phyloP scores from a whole-genome alignment of 1,140 invertebrate species.

The Drosophila elegans region DNA sequence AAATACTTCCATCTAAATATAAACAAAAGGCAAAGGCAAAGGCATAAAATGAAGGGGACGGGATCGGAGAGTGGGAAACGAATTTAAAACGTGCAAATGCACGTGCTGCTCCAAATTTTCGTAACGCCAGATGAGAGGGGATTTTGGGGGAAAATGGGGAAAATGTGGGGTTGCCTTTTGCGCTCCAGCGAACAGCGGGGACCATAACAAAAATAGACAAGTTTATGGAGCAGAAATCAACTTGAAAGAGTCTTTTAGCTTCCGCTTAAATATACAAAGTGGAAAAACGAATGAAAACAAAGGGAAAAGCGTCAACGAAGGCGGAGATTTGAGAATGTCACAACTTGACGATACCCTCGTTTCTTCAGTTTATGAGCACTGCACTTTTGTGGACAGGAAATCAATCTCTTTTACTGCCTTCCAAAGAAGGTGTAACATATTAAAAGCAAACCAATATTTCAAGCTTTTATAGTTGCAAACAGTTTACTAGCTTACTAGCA shows the following conservation, averaged over 20 bases:
- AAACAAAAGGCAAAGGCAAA: slow-evolving; percentile 60
- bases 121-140: slow-evolving; percentile 28
- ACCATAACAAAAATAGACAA: slow-evolving; percentile 75
- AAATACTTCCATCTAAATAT: slow-evolving; percentile 79
- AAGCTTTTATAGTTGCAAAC: background rate
- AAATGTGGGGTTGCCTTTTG: slow-evolving; percentile 36
- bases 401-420: slow-evolving; percentile 4
- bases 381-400: slow-evolving; percentile 9
- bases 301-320: slow-evolving; percentile 7
- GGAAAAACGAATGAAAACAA: slow-evolving; percentile 49
- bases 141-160: background rate
- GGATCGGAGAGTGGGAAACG: slow-evolving; percentile 18
- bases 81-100: slow-evolving; percentile 78
- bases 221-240: slow-evolving; percentile 83
- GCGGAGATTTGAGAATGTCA: background rate
- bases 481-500: background rate
- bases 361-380: background rate
- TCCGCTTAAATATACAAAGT: slow-evolving; percentile 69
- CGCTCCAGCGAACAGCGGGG: slow-evolving; percentile 63
- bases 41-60: slow-evolving; percentile 32
- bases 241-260: slow-evolving; percentile 81
- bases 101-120: slow-evolving; percentile 78
- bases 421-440: background rate
- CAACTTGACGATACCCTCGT: slow-evolving; percentile 17
- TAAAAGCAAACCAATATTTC: slow-evolving; percentile 1